Evolutionary conservation across 2,888 invertebrate species (phyloP).

Genomic region (Hyles lineata): DNA sequence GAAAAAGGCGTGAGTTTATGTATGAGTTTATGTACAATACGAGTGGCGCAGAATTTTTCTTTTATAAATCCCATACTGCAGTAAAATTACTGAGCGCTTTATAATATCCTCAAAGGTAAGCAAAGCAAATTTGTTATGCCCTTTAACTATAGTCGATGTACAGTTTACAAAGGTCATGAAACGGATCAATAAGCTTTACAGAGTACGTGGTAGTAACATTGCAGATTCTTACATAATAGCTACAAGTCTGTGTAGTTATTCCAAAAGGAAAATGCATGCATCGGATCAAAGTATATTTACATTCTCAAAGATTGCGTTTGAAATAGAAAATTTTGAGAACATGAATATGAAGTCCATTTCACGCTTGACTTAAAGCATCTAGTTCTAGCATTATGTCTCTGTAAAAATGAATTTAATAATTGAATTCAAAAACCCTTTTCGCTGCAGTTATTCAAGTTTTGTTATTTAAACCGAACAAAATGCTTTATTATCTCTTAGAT

Average conservation of each 20-base stretch:
- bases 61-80: too few species aligned
- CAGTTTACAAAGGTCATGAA: constrained; percentile 10
- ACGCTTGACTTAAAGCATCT: not conserved
- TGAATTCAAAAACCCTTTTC: too few species aligned
- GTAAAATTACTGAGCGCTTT: too few species aligned
- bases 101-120: not conserved
- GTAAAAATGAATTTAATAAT: not conserved
- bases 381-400: not conserved
- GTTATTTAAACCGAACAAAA: too few species aligned
- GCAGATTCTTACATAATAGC: not conserved
- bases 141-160: not conserved
- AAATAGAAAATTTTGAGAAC: not conserved
- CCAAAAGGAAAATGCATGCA: too few species aligned
- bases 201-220: not conserved
- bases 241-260: too few species aligned
- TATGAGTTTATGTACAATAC: too few species aligned
- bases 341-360: not conserved
- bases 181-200: not conserved
- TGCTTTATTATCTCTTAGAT: too few species aligned
- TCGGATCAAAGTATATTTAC: too few species aligned
- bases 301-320: not conserved
- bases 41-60: too few species aligned
- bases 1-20: too few species aligned
- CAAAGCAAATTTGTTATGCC: not conserved
- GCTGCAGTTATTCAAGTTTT: too few species aligned